Evolutionary conservation across 1,140 invertebrate species (phyloP).

Genomic region (Phthorimaea operculella): DNA sequence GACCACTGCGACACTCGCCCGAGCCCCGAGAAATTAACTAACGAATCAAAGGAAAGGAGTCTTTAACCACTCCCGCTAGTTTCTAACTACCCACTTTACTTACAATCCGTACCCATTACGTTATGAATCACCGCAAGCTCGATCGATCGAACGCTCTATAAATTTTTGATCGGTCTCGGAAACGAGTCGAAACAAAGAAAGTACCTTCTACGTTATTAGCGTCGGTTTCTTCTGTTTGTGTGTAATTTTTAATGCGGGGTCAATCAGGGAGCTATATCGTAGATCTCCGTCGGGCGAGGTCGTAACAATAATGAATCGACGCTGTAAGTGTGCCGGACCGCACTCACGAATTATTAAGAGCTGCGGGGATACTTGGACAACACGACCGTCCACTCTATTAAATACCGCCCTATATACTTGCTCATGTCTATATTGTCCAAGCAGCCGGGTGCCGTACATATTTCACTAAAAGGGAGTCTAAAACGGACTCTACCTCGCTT

Average conservation of each 20-base stretch:
- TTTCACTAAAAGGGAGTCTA: slow-evolving; percentile 13
- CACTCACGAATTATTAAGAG: slow-evolving; percentile 60
- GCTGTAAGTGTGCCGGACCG: slow-evolving; percentile 52
- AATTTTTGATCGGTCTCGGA: slow-evolving; percentile 49
- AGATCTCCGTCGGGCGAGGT: slow-evolving; percentile 55
- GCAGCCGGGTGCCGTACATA: not conserved
- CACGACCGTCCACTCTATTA: slow-evolving; percentile 27
- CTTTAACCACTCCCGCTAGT: slow-evolving; percentile 37
- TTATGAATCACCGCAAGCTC: slow-evolving; percentile 36
- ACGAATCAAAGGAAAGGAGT: slow-evolving; percentile 55
- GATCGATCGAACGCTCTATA: slow-evolving; percentile 42
- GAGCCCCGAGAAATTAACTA: slow-evolving; percentile 57
- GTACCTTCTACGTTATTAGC: slow-evolving; percentile 42
- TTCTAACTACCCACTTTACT: slow-evolving; percentile 20
- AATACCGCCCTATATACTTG: slow-evolving; percentile 13
- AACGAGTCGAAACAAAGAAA: slow-evolving; percentile 56
- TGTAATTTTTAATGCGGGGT: slow-evolving; percentile 69
- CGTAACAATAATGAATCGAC: slow-evolving; percentile 65
- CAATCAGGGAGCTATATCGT: slow-evolving; percentile 64
- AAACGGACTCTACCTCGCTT: slow-evolving; percentile 12
- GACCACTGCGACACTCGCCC: slow-evolving; percentile 42
- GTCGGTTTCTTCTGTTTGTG: slow-evolving; percentile 56
- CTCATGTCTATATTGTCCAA: slow-evolving; percentile 1
- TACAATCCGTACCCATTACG: slow-evolving; percentile 32
- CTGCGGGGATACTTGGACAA: slow-evolving; percentile 29